Evolutionary conservation across 2,797 vertebrate genomes (phyloP).

Genomic region (Notamacropus eugenii): DNA sequence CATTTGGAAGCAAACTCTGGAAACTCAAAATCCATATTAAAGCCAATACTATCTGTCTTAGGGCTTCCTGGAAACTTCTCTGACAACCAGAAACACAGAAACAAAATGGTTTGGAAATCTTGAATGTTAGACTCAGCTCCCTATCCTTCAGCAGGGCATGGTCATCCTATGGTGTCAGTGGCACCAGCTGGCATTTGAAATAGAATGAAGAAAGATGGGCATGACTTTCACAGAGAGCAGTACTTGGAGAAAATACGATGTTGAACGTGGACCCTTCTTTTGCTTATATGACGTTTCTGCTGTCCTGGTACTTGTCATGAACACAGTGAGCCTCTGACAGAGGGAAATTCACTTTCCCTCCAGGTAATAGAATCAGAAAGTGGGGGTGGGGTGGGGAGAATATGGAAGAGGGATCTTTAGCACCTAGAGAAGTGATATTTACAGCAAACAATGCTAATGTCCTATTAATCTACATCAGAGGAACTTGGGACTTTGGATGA

Average conservation of each 20-base stretch:
- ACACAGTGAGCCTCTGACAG: not conserved
- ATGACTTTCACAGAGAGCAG: not conserved
- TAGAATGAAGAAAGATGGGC: not conserved
- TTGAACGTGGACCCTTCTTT: not conserved
- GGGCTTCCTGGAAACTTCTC: not conserved
- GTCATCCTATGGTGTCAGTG: not conserved
- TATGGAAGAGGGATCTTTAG: not conserved
- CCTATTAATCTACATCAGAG: not conserved
- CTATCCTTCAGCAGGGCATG: not conserved
- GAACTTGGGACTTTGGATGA: not conserved
- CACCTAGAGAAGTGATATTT: slow-evolving; percentile 29
- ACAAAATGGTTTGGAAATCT: not conserved
- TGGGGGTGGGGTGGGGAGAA: not conserved
- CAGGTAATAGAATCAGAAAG: not conserved
- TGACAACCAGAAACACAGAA: not conserved
- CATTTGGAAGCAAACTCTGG: not conserved
- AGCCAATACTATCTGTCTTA: not conserved
- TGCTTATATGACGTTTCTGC: not conserved
- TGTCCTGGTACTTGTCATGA: not conserved
- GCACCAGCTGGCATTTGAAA: not conserved
- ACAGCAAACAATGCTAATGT: not conserved
- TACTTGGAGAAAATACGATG: not conserved
- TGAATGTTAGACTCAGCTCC: not conserved
- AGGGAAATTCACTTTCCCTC: not conserved
- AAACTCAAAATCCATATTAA: not conserved